Base-by-base conservation (phyloP, 1,140 invertebrate genomes). In the Apis florea region DNA sequence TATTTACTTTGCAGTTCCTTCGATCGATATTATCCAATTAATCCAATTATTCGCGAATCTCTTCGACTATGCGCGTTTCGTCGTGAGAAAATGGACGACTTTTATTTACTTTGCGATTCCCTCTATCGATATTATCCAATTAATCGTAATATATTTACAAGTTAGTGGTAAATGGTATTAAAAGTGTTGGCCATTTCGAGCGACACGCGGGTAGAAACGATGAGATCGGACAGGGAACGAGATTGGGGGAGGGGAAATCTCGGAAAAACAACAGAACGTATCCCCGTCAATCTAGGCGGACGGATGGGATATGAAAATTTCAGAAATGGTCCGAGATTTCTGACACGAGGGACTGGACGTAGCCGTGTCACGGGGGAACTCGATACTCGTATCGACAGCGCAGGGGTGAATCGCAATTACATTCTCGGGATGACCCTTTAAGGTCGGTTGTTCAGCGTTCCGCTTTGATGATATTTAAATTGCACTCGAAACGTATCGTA, bases 401-500 rank as follows among this genome's bases (percentile, higher is more conserved):
- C 21, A 31, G 49, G 54, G 79, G 53, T 47, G 51, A 68, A 83
- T 76, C 47, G 83, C 85, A 86, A 86, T 86, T 85, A 86, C 71
- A 85, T 83, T 76, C 72, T 76, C 70, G 26, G 75, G 79, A 86
- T 85, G 70, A 79, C 71, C 83, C 63, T 79, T 80, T 73, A 58
- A 80, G 75, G 54, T 40, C 79, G 64, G 19, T 17, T n/a, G 15
- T 26, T 63, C 51, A n/a, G 17, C 54, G 26, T 3, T 17, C 56
- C 59, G 51, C 31, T 66, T 17, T 24, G 17, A 58, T 80, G 56
- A 63, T 76, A 87, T 85, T 87, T 87, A 76, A 87, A 87, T 87
- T 85, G 71, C 79, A 66, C 75, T 72, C 61, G 74, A 74, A 53
- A 68, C 26, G n/a, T 73, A 31, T 63, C n/a, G 26, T 11, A 2